Base-by-base conservation (phyloP, 2,888 invertebrate genomes). In the Lepetodrilus schrolli region DNA sequence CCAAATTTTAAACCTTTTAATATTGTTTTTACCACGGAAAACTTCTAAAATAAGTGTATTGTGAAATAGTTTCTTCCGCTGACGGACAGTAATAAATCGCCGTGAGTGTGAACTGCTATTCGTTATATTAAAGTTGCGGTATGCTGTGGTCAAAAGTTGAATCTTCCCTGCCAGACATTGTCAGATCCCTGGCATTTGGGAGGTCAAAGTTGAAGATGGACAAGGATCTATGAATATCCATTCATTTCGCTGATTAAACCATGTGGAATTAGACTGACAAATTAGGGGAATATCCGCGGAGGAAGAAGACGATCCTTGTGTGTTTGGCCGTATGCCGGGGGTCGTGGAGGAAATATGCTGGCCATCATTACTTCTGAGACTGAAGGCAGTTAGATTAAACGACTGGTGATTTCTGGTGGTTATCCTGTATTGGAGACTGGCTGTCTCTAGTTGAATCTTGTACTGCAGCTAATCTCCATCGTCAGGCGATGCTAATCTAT, bases 231-330 rank as follows among this genome's bases (percentile, higher is more conserved):
- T 58, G 30, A 58, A 58, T 30, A 43, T 43, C 17, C 43, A 43
- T 43, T 17, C 4, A 3, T 34, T 58, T 30, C 34, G 30, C 26
- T 58, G 58, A 58, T 58, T 58, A 58, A 58, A 58, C 26, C 58
- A 23, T 30, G 13, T 34, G 30, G 17, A 58, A 58, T 58, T 58
- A 30, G 30, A 58, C 58, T 58, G 58, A 30, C 58, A 58, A 58
- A 58, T 58, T 58, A 58, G 58, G 30, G 34, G n/a, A n/a, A n/a
- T n/a, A 58, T 17, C 30, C 10, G 51, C 5, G 13, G 58, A 17
- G 7, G 26, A 30, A 58, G n/a, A 17, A 10, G 30, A 23, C 7
- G 34, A 26, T 26, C 26, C 30, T 58, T 58, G 58, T 17, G 17
- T n/a, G 43, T 43, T 58, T 58, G 58, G 34, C 58, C 58, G 17